Conservation (phyloP, 1,140 invertebrate genomes). For the Caenorhabditis elegans region DNA sequence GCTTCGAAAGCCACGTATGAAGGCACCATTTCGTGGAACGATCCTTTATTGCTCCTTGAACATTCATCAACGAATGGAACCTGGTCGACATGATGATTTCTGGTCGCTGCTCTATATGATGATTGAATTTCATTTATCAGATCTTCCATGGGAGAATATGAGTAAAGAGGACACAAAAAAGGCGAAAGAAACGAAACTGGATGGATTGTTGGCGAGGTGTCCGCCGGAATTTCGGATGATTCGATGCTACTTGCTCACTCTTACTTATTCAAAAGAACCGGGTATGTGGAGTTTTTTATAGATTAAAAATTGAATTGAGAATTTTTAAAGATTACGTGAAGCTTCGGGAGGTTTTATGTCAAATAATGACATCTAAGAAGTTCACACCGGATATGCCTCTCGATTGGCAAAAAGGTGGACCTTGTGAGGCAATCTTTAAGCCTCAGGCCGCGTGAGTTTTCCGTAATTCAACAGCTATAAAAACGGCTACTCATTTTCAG, state of each 20-base stretch:
- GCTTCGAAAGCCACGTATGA: conserved; percentile 18
- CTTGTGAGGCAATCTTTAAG: not conserved
- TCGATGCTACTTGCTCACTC: conserved; percentile 3
- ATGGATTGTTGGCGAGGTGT: not conserved
- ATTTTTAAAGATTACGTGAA: not conserved
- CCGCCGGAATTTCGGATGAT: conserved; percentile 26
- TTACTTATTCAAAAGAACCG: not conserved
- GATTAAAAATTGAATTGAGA: no score
- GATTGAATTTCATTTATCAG: conserved; percentile 20
- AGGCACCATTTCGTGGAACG: conserved; percentile 76
- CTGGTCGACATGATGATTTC: conserved; percentile 76
- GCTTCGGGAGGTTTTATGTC: not conserved
- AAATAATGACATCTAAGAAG: not conserved
- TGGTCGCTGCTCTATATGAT: conserved; percentile 67
- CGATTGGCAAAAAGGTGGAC: conserved; percentile 2
- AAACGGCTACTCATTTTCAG: conserved; percentile 10
- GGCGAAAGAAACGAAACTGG: not conserved
- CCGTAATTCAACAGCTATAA: not conserved
- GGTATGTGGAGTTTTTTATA: not conserved
- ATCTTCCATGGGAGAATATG: conserved; percentile 30
- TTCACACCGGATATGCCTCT: conserved; percentile 17
- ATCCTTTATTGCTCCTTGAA: conserved; percentile 98
- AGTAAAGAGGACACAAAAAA: conserved; percentile 17
- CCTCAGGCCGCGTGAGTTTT: not conserved
- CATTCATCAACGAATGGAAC: conserved; percentile 89